A percentile compares a stretch with the other conserved stretches of the same genome.
Conservation (phyloP, 2,797 vertebrate species). For the Labroides dimidiatus region DNA sequence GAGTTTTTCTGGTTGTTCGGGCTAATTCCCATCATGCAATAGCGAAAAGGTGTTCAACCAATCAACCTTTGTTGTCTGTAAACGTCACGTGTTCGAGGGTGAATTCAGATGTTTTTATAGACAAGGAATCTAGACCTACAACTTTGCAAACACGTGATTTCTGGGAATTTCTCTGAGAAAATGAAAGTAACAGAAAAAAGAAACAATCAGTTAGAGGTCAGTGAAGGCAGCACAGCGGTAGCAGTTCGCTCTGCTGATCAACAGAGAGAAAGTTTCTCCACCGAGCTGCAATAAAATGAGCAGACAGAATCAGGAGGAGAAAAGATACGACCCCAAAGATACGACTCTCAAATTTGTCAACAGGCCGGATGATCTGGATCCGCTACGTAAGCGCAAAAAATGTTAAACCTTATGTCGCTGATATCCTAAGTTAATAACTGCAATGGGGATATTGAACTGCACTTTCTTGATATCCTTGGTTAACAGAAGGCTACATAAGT, state of each 20-base stretch:
- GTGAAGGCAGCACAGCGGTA: neutral
- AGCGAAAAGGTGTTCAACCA: too few species aligned
- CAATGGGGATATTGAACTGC: too few species aligned
- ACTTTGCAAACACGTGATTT: constrained; percentile 24
- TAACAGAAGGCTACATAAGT: too few species aligned
- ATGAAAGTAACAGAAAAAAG: constrained; percentile 27
- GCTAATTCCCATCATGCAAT: too few species aligned
- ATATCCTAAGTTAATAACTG: too few species aligned
- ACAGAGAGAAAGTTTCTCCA: neutral
- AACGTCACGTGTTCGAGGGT: too few species aligned
- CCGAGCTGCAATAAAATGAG: constrained; percentile 38
- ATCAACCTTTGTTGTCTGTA: too few species aligned
- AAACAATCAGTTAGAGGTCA: neutral
- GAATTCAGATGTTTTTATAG: too few species aligned
- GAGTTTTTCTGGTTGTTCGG: too few species aligned
- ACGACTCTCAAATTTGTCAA: constrained; percentile 77
- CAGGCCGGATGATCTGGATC: constrained; percentile 75
- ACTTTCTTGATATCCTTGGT: too few species aligned
- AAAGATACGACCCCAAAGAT: constrained; percentile 69
- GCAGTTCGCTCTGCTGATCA: rapidly evolving
- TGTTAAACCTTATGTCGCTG: too few species aligned
- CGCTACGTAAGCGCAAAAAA: constrained; percentile 46
- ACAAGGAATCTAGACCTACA: rapidly evolving
- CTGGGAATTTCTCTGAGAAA: constrained; percentile 5
- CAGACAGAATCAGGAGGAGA: constrained; percentile 30